Evolutionary conservation across 2,888 invertebrate genomes (phyloP), one percentile per base, ranked within the genome.

Genomic region (Clusia tigrina): DNA sequence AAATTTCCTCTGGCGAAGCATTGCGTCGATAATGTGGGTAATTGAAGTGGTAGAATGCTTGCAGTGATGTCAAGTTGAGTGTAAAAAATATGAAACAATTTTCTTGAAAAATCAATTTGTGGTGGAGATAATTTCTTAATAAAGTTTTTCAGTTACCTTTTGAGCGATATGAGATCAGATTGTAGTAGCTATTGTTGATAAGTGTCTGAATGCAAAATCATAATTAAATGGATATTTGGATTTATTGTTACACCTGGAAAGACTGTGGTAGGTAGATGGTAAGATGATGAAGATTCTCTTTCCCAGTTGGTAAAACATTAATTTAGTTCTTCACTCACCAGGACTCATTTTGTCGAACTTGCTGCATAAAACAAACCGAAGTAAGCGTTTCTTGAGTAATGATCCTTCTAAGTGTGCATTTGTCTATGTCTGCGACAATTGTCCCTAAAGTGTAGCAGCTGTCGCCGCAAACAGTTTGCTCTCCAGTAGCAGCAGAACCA

Each of bases 401-500:
- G 66, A 61, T 63, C 61, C 62, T 67, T 67, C 65, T 65, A 70
- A 68, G 67, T 54, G 65, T 59, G 64, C 66, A 70, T 70, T 70
- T 70, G 68, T 70, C 70, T 67, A 58, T 67, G 70, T 68, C 68
- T 69, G 48, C 22, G 58, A 67, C 67, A 66, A 63, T 69, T 67
- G 64, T 69, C 66, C 57, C 58, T 67, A 65, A 70, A 66, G 64
- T 64, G 65, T 67, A 69, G 65, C 70, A 70, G 69, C 70, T 71
- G 71, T 69, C 68, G 70, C 70, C 69, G 58, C 67, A 68, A 67
- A 66, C 59, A 20, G 20, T 6, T 12, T 2, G 23, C 23, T 46
- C 26, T 58, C 25, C 24, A 24, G 18, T n/a, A 2, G 23, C 17
- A 53, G 38, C 17, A 59, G 10, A 48, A 58, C 25, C 26, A 58